phyloP scores from a whole-genome alignment of 2,113 vertebrate species.

The Zosterops borbonicus region DNA sequence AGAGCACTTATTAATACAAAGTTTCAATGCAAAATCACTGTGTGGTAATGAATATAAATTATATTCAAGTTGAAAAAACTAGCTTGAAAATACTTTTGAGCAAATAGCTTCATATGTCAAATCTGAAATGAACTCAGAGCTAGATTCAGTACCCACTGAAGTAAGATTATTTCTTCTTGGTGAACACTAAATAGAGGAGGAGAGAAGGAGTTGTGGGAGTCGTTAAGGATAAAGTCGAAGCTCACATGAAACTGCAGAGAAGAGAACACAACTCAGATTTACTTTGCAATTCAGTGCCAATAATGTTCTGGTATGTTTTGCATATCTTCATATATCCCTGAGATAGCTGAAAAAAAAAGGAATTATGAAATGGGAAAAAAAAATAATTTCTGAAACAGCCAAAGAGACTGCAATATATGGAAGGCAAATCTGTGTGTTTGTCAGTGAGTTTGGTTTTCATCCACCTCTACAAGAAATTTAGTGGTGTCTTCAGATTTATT shows the following conservation, averaged over 20 bases:
- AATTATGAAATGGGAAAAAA: background rate
- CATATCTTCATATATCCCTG: background rate
- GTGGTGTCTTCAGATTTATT: background rate
- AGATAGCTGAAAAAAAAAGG: background rate
- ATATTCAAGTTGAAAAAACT: background rate
- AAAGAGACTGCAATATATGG: background rate
- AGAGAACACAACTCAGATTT: background rate
- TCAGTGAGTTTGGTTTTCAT: background rate
- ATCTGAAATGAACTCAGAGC: background rate
- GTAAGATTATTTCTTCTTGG: background rate
- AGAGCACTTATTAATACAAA: background rate
- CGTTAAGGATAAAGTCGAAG: background rate
- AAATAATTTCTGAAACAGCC: background rate
- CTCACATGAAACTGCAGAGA: background rate
- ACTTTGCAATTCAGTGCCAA: background rate
- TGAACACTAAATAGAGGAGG: background rate
- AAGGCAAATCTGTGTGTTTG: background rate
- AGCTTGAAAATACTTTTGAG: background rate
- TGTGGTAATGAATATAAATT: background rate
- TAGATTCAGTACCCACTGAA: background rate
- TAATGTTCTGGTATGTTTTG: background rate
- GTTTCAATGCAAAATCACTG: background rate
- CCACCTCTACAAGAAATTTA: background rate
- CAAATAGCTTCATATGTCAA: background rate
- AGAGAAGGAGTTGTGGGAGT: background rate